Conservation (phyloP, 2,113 vertebrate species). For the Hippocampus comes region DNA sequence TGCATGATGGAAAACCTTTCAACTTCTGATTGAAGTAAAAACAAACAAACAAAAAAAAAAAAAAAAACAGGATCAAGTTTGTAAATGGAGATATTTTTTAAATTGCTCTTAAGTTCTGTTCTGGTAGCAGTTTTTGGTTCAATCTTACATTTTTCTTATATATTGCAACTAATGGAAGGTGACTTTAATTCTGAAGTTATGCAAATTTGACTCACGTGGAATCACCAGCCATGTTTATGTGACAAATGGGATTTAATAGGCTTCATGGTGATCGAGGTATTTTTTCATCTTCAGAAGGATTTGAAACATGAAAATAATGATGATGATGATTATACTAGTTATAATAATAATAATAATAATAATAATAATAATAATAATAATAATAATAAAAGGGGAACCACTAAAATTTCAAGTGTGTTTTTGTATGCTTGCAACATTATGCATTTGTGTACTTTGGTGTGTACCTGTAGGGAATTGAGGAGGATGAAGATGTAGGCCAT, state of each 20-base stretch:
- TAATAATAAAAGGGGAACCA: too few species aligned
- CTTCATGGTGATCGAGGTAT: neutral
- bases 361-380: neutral
- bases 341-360: neutral
- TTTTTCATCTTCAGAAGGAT: neutral
- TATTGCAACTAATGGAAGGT: conserved; percentile 1
- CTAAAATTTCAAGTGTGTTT: neutral
- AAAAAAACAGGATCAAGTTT: conserved; percentile 9
- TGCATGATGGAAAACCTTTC: conserved; percentile 64
- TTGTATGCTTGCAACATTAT: neutral
- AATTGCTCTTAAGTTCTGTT: conserved; percentile 5
- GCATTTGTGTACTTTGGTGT: conserved; percentile 8
- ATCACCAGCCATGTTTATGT: neutral
- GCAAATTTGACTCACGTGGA: neutral
- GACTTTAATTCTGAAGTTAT: neutral
- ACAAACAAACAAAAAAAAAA: neutral
- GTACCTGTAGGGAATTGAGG: conserved; percentile 78
- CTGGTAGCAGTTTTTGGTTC: conserved; percentile 2
- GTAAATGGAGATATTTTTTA: conserved; percentile 3
- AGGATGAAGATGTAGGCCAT: conserved; percentile 78
- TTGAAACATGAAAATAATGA: too few species aligned
- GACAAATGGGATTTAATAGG: too few species aligned
- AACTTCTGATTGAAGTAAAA: conserved; percentile 30
- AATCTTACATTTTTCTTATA: neutral
- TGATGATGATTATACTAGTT: neutral